Evolutionary conservation across 2,113 vertebrate species (phyloP).

Genomic region (Phasianus colchicus): DNA sequence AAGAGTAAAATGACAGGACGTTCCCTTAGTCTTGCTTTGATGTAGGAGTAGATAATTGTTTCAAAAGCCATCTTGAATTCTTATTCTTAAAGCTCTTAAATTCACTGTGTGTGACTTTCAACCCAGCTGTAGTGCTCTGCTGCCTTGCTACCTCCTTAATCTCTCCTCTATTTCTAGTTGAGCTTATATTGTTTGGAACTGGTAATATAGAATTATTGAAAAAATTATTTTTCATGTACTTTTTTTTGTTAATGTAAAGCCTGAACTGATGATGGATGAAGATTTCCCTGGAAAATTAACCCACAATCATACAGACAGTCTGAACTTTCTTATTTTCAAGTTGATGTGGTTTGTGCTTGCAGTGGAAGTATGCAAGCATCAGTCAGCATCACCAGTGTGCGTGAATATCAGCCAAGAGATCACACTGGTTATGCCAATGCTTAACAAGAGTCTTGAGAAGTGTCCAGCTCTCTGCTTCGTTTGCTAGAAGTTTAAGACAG

Average conservation of each 20-base stretch:
- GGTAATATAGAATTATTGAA: not conserved
- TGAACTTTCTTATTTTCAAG: not conserved
- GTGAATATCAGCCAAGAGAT: not conserved
- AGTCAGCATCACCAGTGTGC: fast-evolving
- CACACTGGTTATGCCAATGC: not conserved
- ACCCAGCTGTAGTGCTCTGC: not conserved
- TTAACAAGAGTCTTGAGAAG: not conserved
- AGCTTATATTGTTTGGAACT: not conserved
- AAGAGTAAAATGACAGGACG: not conserved
- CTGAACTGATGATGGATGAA: not conserved
- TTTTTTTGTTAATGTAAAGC: not conserved
- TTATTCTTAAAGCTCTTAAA: not conserved
- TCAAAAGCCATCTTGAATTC: not conserved
- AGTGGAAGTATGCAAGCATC: not conserved
- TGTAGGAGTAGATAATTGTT: not conserved
- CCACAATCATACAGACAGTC: not conserved
- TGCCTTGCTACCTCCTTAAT: not conserved
- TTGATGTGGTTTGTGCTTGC: not conserved
- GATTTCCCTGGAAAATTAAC: not conserved
- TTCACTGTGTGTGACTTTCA: not conserved
- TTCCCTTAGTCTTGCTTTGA: not conserved
- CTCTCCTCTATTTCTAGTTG: not conserved
- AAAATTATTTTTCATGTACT: not conserved
- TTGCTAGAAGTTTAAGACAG: slow-evolving; percentile 32
- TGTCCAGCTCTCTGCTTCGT: slow-evolving; percentile 26